phyloP scores from a whole-genome alignment of 2,888 invertebrate species.

The Busseola fusca region DNA sequence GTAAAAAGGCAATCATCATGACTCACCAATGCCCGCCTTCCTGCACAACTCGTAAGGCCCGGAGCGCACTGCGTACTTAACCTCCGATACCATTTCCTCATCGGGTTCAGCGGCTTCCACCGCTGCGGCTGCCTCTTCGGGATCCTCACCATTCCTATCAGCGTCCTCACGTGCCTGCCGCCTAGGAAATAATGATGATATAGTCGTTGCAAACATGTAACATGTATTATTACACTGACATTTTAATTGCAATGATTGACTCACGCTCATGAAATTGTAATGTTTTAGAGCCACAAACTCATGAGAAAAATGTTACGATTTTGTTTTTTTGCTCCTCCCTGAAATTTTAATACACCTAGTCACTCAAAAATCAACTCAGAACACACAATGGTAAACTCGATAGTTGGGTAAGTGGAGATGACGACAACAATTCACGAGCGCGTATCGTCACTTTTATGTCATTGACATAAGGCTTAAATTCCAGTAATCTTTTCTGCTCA shows the following conservation, averaged over 20 bases:
- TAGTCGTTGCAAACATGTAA: neutral
- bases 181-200: slow-evolving; percentile 21
- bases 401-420: too few relatives aligned
- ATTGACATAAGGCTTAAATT: neutral
- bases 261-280: neutral
- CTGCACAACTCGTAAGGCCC: slow-evolving; percentile 97
- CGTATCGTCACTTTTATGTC: neutral
- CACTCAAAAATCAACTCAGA: neutral
- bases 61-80: slow-evolving; percentile 96
- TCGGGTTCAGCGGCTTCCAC: slow-evolving; percentile 87
- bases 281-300: neutral
- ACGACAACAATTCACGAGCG: neutral
- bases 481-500: neutral
- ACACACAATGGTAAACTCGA: neutral
- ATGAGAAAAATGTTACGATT: too few relatives aligned
- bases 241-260: neutral
- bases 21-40: slow-evolving; percentile 93
- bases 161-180: slow-evolving; percentile 82
- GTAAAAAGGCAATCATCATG: neutral
- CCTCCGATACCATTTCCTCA: slow-evolving; percentile 89
- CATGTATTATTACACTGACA: neutral
- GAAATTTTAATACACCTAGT: too few relatives aligned
- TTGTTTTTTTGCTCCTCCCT: too few relatives aligned
- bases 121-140: slow-evolving; percentile 90
- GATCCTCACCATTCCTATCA: slow-evolving; percentile 90